Evolutionary conservation across 2,797 vertebrate species (phyloP), one percentile per base, ranked within the genome.

Genomic region (Falco peregrinus): DNA sequence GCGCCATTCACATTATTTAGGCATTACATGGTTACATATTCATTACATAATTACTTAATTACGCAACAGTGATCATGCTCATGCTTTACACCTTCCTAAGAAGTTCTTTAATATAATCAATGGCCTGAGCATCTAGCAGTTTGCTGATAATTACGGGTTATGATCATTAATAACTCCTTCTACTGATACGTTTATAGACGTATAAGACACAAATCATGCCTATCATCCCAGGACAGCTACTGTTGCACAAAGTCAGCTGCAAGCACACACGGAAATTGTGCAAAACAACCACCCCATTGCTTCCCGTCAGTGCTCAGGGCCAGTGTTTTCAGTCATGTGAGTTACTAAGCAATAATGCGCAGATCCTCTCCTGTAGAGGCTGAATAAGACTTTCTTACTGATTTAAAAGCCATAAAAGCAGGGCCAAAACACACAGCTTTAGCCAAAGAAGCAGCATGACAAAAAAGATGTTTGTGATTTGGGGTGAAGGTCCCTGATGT

Each of bases 1-100:
- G 24, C 17, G 1, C 26, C 85, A 43, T 87, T 39, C 80, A 25
- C 2, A 6, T 78, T 75, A 95, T 78, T 93, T 95, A 56, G 81
- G 83, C 76, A 56, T 89, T 57, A 24, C 65, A 31, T 71, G 91
- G 95, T 93, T 89, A 84, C 57, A n/a, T 39, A 9, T 65, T 75
- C 65, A 93, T 95, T 81, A 73, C 68, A 48, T 35, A 93, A 92
- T 80, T 6, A 39, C 54, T 95, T 80, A 64, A 57, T 96, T 94
- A 24, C 47, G 79, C 89, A 91, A 92, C 76, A 31, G 53, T 3
- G 82, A 11, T 76, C 43, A 73, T 19, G 74, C 73, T 89, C 14
- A 4, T 14, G 84, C 87, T 85, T 43, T 91, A 67, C 93, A 96
- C 91, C 87, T 95, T 85, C 67, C 61, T 77, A 89, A 93, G 89